Percentiles rank a stretch among this genome's conserved stretches.
phyloP scores from a whole-genome alignment of 30 jellyfish, hydroid and myxozoan species.

The Aurelia aurita complex sp. Pacific region DNA sequence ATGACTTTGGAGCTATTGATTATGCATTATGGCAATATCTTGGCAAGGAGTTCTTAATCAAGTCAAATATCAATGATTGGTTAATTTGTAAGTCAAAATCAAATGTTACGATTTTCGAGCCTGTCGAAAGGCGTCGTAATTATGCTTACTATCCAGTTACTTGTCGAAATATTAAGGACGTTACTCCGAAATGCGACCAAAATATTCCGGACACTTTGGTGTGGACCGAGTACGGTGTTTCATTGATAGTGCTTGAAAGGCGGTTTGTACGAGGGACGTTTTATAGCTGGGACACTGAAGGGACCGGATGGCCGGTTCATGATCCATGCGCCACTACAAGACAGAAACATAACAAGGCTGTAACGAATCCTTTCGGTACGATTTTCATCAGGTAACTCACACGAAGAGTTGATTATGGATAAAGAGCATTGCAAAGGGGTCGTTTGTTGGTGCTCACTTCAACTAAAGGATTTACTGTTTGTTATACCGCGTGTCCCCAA shows the following conservation, averaged over 20 bases:
- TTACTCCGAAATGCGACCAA: conserved; percentile 69
- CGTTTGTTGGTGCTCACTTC: too few species aligned
- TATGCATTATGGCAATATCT: conserved; percentile 73
- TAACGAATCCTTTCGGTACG: conserved; percentile 68
- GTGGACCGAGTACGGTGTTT: conserved; percentile 85
- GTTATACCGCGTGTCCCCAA: too few species aligned
- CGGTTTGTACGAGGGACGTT: conserved; percentile 75
- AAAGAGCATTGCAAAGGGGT: too few species aligned
- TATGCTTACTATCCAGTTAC: conserved; percentile 37
- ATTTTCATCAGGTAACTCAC: conserved; percentile 58
- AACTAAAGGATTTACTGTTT: too few species aligned
- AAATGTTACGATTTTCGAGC: conserved; percentile 64
- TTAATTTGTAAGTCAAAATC: conserved; percentile 69
- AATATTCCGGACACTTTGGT: conserved; percentile 70
- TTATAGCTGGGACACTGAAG: conserved; percentile 79
- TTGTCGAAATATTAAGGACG: conserved; percentile 76
- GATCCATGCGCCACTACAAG: conserved; percentile 82
- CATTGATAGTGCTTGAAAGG: conserved; percentile 56
- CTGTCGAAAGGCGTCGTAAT: conserved; percentile 42
- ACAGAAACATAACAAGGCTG: conserved; percentile 65
- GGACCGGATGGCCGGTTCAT: conserved; percentile 84
- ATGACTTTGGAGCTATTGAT: conserved; percentile 77
- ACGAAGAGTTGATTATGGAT: too few species aligned
- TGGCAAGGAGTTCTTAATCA: conserved; percentile 80
- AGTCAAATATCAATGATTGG: conserved; percentile 84